Evolutionary conservation across 2,797 vertebrate species (phyloP).

Genomic region (Sternarchorhynchus goeldii): DNA sequence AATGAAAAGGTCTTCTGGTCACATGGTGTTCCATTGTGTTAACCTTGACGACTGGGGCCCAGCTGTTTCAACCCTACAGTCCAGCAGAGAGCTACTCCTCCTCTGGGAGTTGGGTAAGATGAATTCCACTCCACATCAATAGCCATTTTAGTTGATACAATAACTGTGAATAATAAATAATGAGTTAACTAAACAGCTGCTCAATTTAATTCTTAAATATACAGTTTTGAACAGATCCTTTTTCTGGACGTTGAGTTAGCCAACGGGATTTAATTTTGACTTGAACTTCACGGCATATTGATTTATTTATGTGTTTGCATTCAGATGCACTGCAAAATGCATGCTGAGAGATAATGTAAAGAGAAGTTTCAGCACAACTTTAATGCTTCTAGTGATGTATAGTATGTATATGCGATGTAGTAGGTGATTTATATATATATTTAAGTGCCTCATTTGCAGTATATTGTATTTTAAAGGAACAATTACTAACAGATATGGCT

Average conservation of each 20-base stretch:
- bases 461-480: constrained; percentile 62
- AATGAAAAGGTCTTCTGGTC: constrained; percentile 69
- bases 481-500: constrained; percentile 67
- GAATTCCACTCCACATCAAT: constrained; percentile 20
- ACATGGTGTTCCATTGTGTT: constrained; percentile 72
- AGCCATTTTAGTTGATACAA: background rate
- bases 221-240: too few species aligned
- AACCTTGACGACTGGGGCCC: constrained; percentile 65
- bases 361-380: too few species aligned
- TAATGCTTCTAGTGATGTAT: too few species aligned
- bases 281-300: too few species aligned
- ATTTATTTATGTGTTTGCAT: too few species aligned
- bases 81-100: constrained; percentile 51
- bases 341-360: too few species aligned
- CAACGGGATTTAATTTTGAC: too few species aligned
- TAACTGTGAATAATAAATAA: background rate
- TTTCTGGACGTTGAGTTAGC: too few species aligned
- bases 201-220: background rate
- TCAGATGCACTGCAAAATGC: too few species aligned
- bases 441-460: background rate
- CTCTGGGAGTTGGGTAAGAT: constrained; percentile 54
- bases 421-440: too few species aligned
- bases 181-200: background rate
- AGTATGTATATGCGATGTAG: too few species aligned
- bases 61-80: constrained; percentile 58